Conservation (phyloP, 1,140 invertebrate genomes). For the Micrasema minimum region DNA sequence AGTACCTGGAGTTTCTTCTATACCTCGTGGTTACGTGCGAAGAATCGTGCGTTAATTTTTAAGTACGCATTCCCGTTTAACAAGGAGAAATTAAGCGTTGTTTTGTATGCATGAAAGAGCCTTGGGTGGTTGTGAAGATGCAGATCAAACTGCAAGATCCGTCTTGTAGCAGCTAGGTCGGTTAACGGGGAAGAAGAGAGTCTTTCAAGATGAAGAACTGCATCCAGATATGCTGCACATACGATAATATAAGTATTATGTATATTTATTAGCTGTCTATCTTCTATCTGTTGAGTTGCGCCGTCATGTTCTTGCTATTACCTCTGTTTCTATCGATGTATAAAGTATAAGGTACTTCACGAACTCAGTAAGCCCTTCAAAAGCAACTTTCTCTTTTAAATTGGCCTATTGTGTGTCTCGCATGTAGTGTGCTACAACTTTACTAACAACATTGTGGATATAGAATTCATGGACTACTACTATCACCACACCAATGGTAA, state of each 20-base stretch:
- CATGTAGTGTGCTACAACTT: background rate
- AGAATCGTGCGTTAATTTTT: conserved; percentile 5
- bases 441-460: conserved; percentile 3
- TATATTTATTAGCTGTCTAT: too few relatives aligned
- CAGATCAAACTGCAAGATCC: background rate
- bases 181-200: too few relatives aligned
- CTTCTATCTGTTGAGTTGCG: too few relatives aligned
- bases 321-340: too few relatives aligned
- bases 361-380: conserved; percentile 10
- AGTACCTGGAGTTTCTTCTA: background rate
- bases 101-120: conserved; percentile 12
- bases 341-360: too few relatives aligned
- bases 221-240: too few relatives aligned
- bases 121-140: conserved; percentile 18
- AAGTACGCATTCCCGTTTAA: conserved; percentile 16
- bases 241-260: too few relatives aligned
- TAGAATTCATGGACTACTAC: background rate
- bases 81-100: conserved; percentile 14
- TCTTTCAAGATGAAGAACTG: too few relatives aligned
- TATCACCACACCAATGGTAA: too few relatives aligned
- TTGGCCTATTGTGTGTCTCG: conserved; percentile 5
- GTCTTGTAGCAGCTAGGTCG: too few relatives aligned
- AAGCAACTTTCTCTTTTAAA: conserved; percentile 26
- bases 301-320: too few relatives aligned
- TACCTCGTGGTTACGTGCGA: conserved; percentile 17